These are phyloP conservation scores for Picus viridis DNA, from an alignment of 2,797 vertebrate species.

Conservation along the genomic window DNA sequence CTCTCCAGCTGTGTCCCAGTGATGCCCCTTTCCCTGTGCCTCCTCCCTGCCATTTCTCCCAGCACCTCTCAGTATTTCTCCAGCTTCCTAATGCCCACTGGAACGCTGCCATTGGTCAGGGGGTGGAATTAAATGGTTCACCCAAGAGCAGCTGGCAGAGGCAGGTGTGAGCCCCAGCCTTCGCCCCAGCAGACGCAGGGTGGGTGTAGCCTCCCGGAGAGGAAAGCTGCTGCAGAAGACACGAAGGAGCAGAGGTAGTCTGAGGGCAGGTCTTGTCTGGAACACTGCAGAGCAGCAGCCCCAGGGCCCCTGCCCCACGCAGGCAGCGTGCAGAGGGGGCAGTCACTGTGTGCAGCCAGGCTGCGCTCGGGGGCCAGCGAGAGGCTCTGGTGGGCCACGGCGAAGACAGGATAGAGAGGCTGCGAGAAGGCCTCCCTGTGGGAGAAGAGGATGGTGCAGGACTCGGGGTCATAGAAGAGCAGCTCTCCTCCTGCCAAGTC, in stretches of 20 bases:
- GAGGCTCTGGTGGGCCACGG: constrained; percentile 88
- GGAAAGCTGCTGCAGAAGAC: not conserved
- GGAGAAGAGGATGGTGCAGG: constrained; percentile 80
- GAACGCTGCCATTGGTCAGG: not conserved
- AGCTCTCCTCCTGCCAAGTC: constrained; percentile 87
- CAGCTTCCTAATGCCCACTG: not conserved
- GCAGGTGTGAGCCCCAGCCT: not conserved
- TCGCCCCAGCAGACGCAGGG: rapidly evolving
- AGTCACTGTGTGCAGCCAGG: not conserved
- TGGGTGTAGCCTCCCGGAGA: not conserved
- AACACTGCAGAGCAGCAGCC: not conserved
- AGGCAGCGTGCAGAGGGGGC: not conserved
- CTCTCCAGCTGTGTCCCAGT: not conserved
- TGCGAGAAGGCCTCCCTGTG: constrained; percentile 76
- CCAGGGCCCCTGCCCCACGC: not conserved
- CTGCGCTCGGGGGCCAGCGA: constrained; percentile 60
- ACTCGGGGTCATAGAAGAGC: constrained; percentile 87
- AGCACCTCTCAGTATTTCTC: not conserved
- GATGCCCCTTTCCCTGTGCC: rapidly evolving
- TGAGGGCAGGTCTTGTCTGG: not conserved
- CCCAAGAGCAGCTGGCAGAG: not conserved
- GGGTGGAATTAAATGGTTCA: not conserved
- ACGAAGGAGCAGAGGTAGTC: not conserved
- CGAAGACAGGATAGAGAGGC: constrained; percentile 86
- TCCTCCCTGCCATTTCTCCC: not conserved